Percentiles rank a stretch among this genome's conserved stretches.
Conservation (phyloP, 1,140 invertebrate genomes). For the Riptortus pedestris region DNA sequence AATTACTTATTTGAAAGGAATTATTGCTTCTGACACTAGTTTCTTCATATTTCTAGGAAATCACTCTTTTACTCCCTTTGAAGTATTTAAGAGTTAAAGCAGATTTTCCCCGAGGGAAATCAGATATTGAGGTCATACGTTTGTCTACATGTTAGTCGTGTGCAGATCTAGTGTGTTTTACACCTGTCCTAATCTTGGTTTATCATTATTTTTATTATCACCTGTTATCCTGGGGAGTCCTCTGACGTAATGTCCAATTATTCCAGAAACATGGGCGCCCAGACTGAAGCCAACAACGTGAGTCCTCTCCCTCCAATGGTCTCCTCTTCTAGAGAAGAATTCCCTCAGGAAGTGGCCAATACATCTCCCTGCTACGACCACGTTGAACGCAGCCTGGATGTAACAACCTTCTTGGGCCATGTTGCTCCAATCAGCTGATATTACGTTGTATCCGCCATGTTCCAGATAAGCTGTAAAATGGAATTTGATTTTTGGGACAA, state of each 20-base stretch:
- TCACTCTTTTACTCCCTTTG: too few relatives aligned
- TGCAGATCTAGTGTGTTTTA: too few relatives aligned
- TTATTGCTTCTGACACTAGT: too few relatives aligned
- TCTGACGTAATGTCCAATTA: slow-evolving; percentile 38
- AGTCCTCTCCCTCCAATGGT: slow-evolving; percentile 36
- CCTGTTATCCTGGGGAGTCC: not conserved
- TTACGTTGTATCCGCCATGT: slow-evolving; percentile 46
- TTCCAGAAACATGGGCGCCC: slow-evolving; percentile 60
- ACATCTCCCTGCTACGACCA: slow-evolving; percentile 45
- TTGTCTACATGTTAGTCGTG: too few relatives aligned
- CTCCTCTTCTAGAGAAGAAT: slow-evolving; percentile 35
- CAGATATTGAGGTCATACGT: too few relatives aligned
- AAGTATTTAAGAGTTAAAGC: too few relatives aligned
- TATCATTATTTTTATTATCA: too few relatives aligned
- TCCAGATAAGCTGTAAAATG: slow-evolving; percentile 41
- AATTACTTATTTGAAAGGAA: too few relatives aligned
- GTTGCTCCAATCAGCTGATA: slow-evolving; percentile 50
- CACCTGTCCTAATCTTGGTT: too few relatives aligned
- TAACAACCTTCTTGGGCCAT: slow-evolving; percentile 50
- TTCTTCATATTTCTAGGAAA: too few relatives aligned
- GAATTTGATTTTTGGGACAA: too few relatives aligned
- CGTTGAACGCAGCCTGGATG: slow-evolving; percentile 43
- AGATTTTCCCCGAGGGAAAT: too few relatives aligned
- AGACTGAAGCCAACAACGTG: slow-evolving; percentile 66
- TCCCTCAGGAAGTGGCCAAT: slow-evolving; percentile 35